Evolutionary conservation across 2,797 vertebrate genomes (phyloP).

Genomic region (Manis pentadactyla): DNA sequence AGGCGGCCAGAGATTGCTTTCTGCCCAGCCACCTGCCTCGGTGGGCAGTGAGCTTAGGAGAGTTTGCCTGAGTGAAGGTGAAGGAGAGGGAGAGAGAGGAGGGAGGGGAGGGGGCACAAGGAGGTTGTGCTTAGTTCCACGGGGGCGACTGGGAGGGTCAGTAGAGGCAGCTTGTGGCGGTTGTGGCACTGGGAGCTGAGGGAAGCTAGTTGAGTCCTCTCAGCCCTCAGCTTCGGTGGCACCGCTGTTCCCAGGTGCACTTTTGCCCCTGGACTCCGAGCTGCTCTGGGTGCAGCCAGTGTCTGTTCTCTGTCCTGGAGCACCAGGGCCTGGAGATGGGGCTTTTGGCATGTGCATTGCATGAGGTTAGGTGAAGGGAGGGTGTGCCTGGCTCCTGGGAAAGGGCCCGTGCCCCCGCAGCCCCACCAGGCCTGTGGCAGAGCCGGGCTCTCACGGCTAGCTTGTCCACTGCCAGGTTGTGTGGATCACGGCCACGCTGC

Average conservation of each 20-base stretch:
- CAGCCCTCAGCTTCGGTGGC: not conserved
- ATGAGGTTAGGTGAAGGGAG: not conserved
- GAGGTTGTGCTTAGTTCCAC: not conserved
- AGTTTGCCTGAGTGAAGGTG: not conserved
- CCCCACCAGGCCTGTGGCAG: not conserved
- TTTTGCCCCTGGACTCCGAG: not conserved
- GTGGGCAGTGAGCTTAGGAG: not conserved
- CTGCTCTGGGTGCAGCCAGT: too few relatives aligned
- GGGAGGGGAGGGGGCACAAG: too few relatives aligned
- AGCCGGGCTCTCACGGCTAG: not conserved
- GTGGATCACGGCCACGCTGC: constrained; percentile 99
- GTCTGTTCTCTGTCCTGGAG: not conserved
- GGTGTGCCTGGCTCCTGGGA: not conserved
- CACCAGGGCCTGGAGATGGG: not conserved
- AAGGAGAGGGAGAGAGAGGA: not conserved
- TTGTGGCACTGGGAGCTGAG: fast-evolving
- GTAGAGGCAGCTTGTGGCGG: not conserved
- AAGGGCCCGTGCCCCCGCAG: too few relatives aligned
- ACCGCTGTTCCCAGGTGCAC: fast-evolving
- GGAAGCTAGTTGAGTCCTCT: not conserved
- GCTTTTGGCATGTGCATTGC: fast-evolving
- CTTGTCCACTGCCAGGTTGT: constrained; percentile 91
- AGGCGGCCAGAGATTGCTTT: not conserved
- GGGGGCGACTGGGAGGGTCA: fast-evolving
- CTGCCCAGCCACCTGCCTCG: not conserved